Conservation (phyloP, 2,888 invertebrate genomes). For the Troilus luridus region DNA sequence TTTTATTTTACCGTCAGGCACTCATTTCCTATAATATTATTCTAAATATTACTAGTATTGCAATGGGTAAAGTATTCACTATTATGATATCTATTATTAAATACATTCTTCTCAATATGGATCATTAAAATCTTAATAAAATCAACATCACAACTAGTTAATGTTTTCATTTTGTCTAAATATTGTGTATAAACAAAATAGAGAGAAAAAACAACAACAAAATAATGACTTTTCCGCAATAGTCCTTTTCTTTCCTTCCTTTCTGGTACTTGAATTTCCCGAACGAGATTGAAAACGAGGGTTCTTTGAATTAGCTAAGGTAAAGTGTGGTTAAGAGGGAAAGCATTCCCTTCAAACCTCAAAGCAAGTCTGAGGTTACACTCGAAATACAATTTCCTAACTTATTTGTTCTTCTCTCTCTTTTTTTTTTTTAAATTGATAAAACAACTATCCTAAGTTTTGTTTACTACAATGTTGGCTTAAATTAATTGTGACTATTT, state of each 20-base stretch:
- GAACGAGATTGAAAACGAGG: not conserved
- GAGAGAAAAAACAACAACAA: not conserved
- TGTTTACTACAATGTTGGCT: too few species aligned
- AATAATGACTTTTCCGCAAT: not conserved
- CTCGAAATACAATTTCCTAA: not conserved
- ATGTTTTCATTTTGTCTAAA: too few species aligned
- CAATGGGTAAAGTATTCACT: too few species aligned
- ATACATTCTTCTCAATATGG: too few species aligned
- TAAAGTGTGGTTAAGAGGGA: not conserved
- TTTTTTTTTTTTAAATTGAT: not conserved
- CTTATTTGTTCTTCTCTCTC: not conserved
- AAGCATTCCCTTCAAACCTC: not conserved
- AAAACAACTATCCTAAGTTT: not conserved
- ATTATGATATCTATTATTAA: too few species aligned
- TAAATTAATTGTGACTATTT: too few species aligned
- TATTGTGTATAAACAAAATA: not conserved
- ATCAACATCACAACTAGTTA: too few species aligned
- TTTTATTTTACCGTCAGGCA: too few species aligned
- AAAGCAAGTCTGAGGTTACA: not conserved
- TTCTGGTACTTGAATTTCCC: not conserved
- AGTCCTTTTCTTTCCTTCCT: not conserved
- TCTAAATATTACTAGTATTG: too few species aligned
- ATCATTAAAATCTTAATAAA: too few species aligned
- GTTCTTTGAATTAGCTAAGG: not conserved
- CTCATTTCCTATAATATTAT: too few species aligned